Conservation (phyloP, 2,888 invertebrate species). For the Leucozona laternaria region DNA sequence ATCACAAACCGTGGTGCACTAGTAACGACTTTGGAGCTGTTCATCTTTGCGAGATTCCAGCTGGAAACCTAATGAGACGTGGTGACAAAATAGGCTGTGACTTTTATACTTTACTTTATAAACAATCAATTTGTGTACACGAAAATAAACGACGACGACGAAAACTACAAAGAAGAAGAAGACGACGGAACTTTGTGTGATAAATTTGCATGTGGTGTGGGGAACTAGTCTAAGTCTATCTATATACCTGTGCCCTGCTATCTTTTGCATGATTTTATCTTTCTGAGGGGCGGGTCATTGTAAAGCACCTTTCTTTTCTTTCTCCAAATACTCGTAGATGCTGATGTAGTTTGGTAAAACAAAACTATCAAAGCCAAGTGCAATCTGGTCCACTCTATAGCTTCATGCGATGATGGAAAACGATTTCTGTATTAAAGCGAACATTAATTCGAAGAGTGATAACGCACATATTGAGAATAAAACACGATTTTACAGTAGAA, state of each 20-base stretch:
- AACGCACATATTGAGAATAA: neutral
- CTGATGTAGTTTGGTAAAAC: neutral
- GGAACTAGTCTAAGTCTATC: conserved; percentile 35
- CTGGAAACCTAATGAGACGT: conserved; percentile 83
- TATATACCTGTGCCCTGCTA: conserved; percentile 32
- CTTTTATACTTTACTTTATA: conserved; percentile 81
- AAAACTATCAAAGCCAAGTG: neutral
- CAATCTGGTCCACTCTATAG: neutral
- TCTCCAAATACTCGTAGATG: conserved; percentile 31
- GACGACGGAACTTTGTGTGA: conserved; percentile 24
- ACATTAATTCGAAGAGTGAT: neutral
- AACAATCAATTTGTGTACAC: conserved; percentile 63
- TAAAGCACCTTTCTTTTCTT: conserved; percentile 65
- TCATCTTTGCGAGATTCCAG: conserved; percentile 83
- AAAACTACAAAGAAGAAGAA: neutral
- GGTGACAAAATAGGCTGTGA: conserved; percentile 82
- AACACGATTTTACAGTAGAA: neutral
- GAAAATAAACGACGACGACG: conserved; percentile 1
- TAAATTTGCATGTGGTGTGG: conserved; percentile 64
- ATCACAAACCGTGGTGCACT: conserved; percentile 52
- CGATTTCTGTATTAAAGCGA: neutral
- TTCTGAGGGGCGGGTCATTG: conserved; percentile 36
- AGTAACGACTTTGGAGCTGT: conserved; percentile 71
- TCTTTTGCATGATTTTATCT: conserved; percentile 41
- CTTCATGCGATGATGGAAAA: neutral